Evolutionary conservation across 2,113 vertebrate species (phyloP).

Genomic region (Heptranchias perlo): DNA sequence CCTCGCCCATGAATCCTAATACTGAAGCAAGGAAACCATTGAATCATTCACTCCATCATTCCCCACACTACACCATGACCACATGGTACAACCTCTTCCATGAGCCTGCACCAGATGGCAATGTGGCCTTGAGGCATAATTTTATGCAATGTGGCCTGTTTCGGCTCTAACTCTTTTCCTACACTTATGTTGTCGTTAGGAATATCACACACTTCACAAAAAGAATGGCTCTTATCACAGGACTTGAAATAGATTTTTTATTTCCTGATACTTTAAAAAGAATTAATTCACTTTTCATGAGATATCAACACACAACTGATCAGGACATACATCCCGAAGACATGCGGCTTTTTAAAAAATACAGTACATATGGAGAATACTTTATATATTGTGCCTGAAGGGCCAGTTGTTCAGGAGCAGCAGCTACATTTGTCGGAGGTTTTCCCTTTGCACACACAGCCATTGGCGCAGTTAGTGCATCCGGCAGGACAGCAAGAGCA

Average conservation of each 20-base stretch:
- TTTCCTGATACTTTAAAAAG: neutral
- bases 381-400: neutral
- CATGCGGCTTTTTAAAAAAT: neutral
- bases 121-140: neutral
- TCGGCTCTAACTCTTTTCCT: neutral
- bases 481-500: conserved; percentile 79
- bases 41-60: neutral
- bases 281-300: neutral
- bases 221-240: neutral
- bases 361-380: neutral
- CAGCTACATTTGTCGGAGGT: conserved; percentile 62
- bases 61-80: neutral
- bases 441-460: conserved; percentile 80
- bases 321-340: neutral
- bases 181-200: neutral
- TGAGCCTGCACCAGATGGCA: neutral
- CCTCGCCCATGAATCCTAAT: neutral
- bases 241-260: neutral
- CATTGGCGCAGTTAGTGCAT: conserved; percentile 82
- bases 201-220: neutral
- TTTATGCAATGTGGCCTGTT: neutral
- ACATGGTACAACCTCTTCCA: neutral
- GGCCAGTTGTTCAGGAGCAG: conserved; percentile 62
- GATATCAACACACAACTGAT: neutral
- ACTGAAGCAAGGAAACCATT: neutral